A percentile compares a stretch with the other conserved stretches of the same genome.
Conservation (phyloP, 2,888 invertebrate species). For the Teleogryllus oceanicus region DNA sequence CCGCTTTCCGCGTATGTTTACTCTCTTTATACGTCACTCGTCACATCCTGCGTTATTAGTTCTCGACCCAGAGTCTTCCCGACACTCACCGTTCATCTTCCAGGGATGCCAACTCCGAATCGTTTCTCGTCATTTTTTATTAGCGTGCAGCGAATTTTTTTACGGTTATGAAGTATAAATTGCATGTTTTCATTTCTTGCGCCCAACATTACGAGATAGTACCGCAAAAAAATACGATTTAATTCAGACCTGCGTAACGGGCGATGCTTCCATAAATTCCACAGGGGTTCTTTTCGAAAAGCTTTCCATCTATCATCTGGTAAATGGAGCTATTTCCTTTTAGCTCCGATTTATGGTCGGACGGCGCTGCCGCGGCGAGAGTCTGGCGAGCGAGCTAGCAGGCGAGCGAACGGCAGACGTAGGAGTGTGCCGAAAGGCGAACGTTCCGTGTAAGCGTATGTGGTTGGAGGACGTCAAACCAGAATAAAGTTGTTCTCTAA, state of each 20-base stretch:
- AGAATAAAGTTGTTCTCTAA: no score
- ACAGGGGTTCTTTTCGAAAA: not conserved
- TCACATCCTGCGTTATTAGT: no score
- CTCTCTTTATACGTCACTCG: no score
- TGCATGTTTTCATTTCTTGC: conserved; percentile 18
- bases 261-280: not conserved
- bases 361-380: not conserved
- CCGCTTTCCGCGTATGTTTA: no score
- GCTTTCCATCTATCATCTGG: not conserved
- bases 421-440: not conserved
- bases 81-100: no score
- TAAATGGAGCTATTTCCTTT: conserved; percentile 18
- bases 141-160: not conserved
- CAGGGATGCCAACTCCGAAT: not conserved
- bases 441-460: no score
- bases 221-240: conserved; percentile 1
- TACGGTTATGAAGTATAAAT: conserved; percentile 18
- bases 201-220: not conserved
- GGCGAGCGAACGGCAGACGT: not conserved
- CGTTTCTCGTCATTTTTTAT: not conserved
- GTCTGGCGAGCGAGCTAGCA: not conserved
- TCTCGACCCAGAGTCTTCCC: no score
- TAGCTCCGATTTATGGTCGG: conserved; percentile 1
- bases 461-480: no score
- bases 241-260: not conserved